A percentile compares a stretch with the other conserved stretches of the same genome.
Evolutionary conservation across 2,888 invertebrate genomes (phyloP).

Genomic region (Xiphydria camelus): DNA sequence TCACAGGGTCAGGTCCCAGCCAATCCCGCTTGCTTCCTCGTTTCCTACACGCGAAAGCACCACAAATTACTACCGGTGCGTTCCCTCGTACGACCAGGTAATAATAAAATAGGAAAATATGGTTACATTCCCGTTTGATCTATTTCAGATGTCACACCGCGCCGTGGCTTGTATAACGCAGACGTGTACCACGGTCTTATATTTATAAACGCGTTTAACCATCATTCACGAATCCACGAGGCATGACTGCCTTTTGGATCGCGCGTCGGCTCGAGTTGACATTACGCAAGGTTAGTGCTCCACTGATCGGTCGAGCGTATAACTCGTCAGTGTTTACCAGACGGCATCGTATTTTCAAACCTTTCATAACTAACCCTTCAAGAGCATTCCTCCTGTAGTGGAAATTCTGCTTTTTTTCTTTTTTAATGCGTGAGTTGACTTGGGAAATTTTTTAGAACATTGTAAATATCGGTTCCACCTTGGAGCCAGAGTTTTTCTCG

Average conservation of each 20-base stretch:
- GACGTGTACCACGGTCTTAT: too few species aligned
- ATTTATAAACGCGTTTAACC: slow-evolving; percentile 13
- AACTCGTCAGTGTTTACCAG: slow-evolving; percentile 9
- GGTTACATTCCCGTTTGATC: slow-evolving; percentile 1
- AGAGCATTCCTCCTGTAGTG: too few species aligned
- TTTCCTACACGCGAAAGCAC: too few species aligned
- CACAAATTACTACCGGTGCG: too few species aligned
- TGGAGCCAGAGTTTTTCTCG: too few species aligned
- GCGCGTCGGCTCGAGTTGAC: slow-evolving; percentile 9
- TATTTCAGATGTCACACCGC: background rate
- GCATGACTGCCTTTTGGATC: slow-evolving; percentile 5
- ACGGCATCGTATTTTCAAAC: slow-evolving; percentile 8
- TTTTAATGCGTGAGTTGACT: too few species aligned
- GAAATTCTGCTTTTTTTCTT: too few species aligned
- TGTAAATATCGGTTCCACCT: too few species aligned
- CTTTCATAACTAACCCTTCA: too few species aligned
- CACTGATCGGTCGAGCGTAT: slow-evolving; percentile 2
- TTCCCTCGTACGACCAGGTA: background rate
- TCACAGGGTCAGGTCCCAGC: too few species aligned
- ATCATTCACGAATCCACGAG: slow-evolving; percentile 2
- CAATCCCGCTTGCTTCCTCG: too few species aligned
- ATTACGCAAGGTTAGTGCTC: slow-evolving; percentile 5
- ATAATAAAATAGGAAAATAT: background rate
- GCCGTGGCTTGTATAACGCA: background rate
- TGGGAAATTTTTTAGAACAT: too few species aligned